phyloP scores from a whole-genome alignment of 1,140 invertebrate species.

The Triops longicaudatus region DNA sequence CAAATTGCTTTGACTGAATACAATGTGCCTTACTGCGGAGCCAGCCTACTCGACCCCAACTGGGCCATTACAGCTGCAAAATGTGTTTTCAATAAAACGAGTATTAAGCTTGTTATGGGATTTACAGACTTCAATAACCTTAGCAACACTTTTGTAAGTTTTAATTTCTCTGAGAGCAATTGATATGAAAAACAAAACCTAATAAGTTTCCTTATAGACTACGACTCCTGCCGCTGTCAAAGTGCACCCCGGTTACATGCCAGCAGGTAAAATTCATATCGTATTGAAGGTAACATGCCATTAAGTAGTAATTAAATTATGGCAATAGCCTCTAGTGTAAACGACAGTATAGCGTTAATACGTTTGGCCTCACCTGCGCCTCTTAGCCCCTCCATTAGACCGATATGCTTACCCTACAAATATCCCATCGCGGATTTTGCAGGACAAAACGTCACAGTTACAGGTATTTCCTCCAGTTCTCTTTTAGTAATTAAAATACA shows the following conservation, averaged over 20 bases:
- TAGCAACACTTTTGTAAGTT: not conserved
- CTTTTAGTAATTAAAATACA: too few relatives aligned
- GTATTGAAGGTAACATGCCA: not conserved
- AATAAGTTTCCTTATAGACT: not conserved
- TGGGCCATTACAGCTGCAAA: conserved; percentile 96
- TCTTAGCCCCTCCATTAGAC: not conserved
- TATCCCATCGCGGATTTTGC: not conserved
- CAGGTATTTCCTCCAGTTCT: not conserved
- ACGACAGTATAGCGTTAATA: not conserved
- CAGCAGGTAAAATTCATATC: not conserved
- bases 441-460: not conserved
- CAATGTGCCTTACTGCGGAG: conserved; percentile 56
- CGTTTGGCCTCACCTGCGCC: not conserved
- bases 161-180: too few relatives aligned
- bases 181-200: too few relatives aligned
- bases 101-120: not conserved
- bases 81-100: conserved; percentile 72
- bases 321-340: not conserved
- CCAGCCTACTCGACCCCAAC: conserved; percentile 83
- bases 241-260: not conserved
- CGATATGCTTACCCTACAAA: not conserved
- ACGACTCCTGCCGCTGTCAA: not conserved
- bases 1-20: not conserved
- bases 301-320: not conserved
- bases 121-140: not conserved